Percentiles rank a stretch among this genome's conserved stretches.
Conservation (phyloP, 2,113 vertebrate species). For the Dasyornis broadbenti region DNA sequence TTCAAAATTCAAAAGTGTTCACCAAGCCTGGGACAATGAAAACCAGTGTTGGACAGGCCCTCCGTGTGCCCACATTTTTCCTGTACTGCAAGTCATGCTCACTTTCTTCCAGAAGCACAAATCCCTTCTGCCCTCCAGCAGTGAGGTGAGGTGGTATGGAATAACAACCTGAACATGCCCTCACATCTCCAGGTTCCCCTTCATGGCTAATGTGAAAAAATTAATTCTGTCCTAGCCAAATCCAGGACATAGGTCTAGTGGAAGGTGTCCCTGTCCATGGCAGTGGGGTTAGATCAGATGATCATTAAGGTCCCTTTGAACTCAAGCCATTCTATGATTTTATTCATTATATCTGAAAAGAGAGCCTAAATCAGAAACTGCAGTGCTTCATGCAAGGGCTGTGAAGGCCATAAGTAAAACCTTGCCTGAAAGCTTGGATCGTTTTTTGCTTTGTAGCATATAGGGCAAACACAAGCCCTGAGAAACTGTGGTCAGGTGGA, state of each 20-base stretch:
- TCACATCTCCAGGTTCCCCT: not conserved
- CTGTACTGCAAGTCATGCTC: not conserved
- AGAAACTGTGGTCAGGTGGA: accelerated
- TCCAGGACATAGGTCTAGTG: not conserved
- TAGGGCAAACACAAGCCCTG: not conserved
- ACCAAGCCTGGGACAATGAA: not conserved
- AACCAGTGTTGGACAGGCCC: not conserved
- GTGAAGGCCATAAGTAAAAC: not conserved
- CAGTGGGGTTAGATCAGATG: accelerated
- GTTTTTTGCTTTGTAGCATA: not conserved
- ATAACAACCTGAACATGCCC: not conserved
- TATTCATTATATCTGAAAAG: not conserved
- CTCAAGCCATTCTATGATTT: not conserved
- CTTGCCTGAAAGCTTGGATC: not conserved
- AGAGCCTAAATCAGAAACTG: not conserved
- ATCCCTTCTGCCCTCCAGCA: accelerated
- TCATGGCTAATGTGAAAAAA: not conserved
- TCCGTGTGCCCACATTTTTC: accelerated
- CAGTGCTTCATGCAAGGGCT: not conserved
- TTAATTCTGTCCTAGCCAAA: not conserved
- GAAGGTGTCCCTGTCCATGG: not conserved
- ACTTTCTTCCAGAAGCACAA: accelerated
- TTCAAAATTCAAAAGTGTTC: not conserved
- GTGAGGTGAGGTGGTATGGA: not conserved
- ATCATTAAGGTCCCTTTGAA: not conserved